phyloP scores from a whole-genome alignment of 1,140 invertebrate genomes.

The Proales similis region DNA sequence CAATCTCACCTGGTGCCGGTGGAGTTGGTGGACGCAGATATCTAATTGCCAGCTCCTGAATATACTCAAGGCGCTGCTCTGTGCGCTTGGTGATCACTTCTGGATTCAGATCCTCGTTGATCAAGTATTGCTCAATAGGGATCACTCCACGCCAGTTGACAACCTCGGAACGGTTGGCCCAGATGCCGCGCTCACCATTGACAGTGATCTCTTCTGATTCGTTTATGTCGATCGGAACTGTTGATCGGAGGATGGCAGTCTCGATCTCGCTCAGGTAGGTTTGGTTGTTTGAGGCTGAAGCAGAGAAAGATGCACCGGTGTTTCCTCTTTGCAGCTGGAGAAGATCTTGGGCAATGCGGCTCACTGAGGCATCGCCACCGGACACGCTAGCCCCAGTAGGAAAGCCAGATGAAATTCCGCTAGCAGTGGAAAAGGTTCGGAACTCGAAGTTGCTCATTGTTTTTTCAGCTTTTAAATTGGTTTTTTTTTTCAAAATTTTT shows the following conservation, averaged over 20 bases:
- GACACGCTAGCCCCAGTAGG: no score
- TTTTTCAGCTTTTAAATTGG: no score
- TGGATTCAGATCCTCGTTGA: slow-evolving; percentile 37
- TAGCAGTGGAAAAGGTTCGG: no score
- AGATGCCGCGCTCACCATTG: slow-evolving; percentile 11
- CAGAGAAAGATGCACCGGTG: no score
- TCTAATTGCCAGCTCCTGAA: slow-evolving; percentile 34
- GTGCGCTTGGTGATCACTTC: slow-evolving; percentile 6
- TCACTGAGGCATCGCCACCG: no score
- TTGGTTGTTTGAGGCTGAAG: no score
- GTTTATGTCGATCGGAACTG: slow-evolving; percentile 5
- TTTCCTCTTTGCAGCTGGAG: slow-evolving; percentile 27
- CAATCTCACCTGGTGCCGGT: slow-evolving; percentile 36
- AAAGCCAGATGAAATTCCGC: no score
- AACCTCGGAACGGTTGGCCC: slow-evolving; percentile 14
- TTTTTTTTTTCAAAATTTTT: no score
- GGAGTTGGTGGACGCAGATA: slow-evolving; percentile 35
- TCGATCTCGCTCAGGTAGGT: slow-evolving; percentile 12
- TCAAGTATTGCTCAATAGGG: slow-evolving; percentile 11
- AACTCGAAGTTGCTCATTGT: no score
- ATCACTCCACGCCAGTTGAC: slow-evolving; percentile 25
- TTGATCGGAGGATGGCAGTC: slow-evolving; percentile 1
- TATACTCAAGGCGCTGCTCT: slow-evolving; percentile 4
- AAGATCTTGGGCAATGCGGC: slow-evolving; percentile 27
- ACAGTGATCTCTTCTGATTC: slow-evolving; percentile 7